Evolutionary conservation across 2,888 invertebrate species (phyloP).

Genomic region (Ferrisia virgata): DNA sequence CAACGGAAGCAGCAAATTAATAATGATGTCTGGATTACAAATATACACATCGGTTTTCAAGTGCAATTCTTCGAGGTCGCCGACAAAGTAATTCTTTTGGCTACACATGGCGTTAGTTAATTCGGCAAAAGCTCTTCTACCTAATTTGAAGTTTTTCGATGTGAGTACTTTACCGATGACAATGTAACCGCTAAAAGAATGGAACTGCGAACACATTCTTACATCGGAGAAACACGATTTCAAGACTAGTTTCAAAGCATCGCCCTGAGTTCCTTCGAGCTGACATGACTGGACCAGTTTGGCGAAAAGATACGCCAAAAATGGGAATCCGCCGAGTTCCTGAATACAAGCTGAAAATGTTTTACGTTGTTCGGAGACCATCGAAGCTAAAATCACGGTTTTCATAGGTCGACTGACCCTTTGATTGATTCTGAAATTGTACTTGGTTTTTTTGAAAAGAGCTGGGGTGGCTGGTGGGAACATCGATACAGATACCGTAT

Average conservation of each 20-base stretch:
- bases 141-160: conserved; percentile 39
- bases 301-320: conserved; percentile 35
- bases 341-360: conserved; percentile 9
- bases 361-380: conserved; percentile 19
- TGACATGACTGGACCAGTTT: conserved; percentile 31
- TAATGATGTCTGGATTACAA: conserved; percentile 25
- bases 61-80: background rate
- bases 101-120: conserved; percentile 35
- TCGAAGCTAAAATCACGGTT: conserved; percentile 42
- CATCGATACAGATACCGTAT: conserved; percentile 55
- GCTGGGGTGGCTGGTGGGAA: conserved; percentile 47
- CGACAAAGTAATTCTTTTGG: conserved; percentile 1
- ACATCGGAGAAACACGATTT: conserved; percentile 46
- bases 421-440: conserved; percentile 43
- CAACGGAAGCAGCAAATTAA: conserved; percentile 1
- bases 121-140: conserved; percentile 42
- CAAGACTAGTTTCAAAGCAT: conserved; percentile 46
- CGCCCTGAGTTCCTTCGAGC: conserved; percentile 33
- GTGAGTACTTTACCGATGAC: conserved; percentile 46
- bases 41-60: conserved; percentile 21
- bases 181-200: conserved; percentile 47
- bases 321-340: conserved; percentile 39
- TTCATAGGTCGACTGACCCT: conserved; percentile 38
- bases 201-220: conserved; percentile 47
- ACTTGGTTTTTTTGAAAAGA: conserved; percentile 45